These are phyloP conservation scores for Caloenas nicobarica DNA, from an alignment of 2,113 vertebrate genomes.

Conservation along the genomic window DNA sequence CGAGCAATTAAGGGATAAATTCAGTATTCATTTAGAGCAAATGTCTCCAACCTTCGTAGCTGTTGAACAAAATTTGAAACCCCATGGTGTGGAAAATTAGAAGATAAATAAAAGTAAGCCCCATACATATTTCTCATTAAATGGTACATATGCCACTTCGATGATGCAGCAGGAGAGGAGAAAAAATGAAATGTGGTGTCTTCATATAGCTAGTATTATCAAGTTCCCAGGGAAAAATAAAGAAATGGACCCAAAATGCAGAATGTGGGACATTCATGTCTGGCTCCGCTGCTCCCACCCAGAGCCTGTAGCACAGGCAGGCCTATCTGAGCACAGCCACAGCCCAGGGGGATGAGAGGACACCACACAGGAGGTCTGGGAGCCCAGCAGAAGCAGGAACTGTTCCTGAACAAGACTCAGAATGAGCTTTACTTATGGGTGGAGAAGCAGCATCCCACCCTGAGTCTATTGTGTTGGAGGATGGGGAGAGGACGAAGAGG, in stretches of 20 bases:
- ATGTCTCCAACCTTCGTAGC: background rate
- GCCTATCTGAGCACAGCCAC: background rate
- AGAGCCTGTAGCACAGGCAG: background rate
- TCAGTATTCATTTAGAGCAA: background rate
- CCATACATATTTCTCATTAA: background rate
- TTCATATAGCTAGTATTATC: background rate
- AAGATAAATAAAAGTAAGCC: background rate
- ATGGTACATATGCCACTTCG: background rate
- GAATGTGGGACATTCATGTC: background rate
- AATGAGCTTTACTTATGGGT: background rate
- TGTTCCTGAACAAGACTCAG: background rate
- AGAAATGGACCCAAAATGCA: background rate
- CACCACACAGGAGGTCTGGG: background rate
- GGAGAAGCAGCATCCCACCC: background rate
- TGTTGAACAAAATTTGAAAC: background rate
- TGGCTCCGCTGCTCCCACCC: background rate
- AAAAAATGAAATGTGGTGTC: accelerated
- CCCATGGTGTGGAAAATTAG: background rate
- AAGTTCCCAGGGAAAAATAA: background rate
- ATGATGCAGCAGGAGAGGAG: background rate
- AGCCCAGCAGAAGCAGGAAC: background rate
- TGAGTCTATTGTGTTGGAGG: background rate
- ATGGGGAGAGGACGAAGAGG: background rate
- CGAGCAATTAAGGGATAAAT: background rate
- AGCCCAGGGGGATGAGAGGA: background rate